Base-by-base conservation (phyloP, 1,140 invertebrate genomes). In the Drosophila mayri region DNA sequence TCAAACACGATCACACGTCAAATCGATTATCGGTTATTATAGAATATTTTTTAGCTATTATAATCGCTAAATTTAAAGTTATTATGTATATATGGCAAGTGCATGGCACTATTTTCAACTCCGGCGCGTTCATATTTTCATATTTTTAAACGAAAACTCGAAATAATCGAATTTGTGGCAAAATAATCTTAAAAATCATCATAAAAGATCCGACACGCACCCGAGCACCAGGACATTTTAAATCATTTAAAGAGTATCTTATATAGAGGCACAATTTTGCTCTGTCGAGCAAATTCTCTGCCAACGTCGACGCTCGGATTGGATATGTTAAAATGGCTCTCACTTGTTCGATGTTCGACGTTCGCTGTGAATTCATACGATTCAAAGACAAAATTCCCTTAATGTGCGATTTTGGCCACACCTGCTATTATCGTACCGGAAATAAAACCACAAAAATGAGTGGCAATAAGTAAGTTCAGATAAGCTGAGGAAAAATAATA, bases 181-280 rank as follows among this genome's bases (percentile, higher is more conserved):
- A 14, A 25, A 16, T 4, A 22, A 16, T n/a, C 20, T 47, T 22
- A 22, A 47, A 47, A 47, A 28, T 47, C 46, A 47, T 47, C 46
- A 28, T 47, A 25, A 25, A 16, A 25, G 20, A 25, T 47, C 46
- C 46, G 46, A 47, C 46, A 47, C 46, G 46, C 46, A 47, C 46
- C 46, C 46, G 46, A 25, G 14, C 46, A 47, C 46, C 46, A 47
- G 46, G 46, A 47, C 46, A 47, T 47, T 25, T 47, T 47, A 47
- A 47, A 25, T 47, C 44, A 25, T 22, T 46, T 14, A 46, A 46
- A 46, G 18, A 44, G 41, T 12, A 44, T 20, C 41, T 44, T 20
- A 44, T 44, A 44, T 44, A 44, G 41, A 44, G 41, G 41, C 41
- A 11, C 41, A 43, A 2, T 43, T 43, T 43, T 11, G 41, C 18